Percentiles rank a stretch among this genome's conserved stretches.
Evolutionary conservation across 2,888 invertebrate genomes (phyloP).

Genomic region (Eristalis tenax): DNA sequence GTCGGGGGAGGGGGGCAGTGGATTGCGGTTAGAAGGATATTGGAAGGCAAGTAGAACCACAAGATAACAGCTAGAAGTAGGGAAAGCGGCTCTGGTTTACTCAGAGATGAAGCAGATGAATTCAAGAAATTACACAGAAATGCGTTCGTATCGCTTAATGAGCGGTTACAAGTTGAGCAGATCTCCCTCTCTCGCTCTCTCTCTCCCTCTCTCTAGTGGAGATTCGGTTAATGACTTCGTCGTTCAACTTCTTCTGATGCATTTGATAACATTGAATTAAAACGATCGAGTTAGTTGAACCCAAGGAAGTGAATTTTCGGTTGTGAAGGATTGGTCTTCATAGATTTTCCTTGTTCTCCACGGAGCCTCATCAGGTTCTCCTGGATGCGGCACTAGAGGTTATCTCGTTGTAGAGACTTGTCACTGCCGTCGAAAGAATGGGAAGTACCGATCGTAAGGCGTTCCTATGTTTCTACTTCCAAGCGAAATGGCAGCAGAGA

Average conservation of each 20-base stretch:
- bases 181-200: not conserved
- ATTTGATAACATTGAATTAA: not conserved
- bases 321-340: too few relatives aligned
- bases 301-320: not conserved
- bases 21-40: conserved; percentile 4
- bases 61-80: conserved; percentile 27
- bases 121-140: conserved; percentile 8
- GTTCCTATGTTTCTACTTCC: too few relatives aligned
- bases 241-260: not conserved
- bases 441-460: too few relatives aligned
- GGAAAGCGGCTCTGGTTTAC: conserved; percentile 6
- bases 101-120: conserved; percentile 2
- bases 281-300: not conserved
- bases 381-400: too few relatives aligned
- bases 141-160: conserved; percentile 24
- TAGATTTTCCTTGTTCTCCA: too few relatives aligned
- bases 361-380: too few relatives aligned
- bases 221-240: not conserved
- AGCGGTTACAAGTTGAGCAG: conserved; percentile 25
- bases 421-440: too few relatives aligned
- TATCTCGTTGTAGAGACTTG: too few relatives aligned
- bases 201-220: not conserved
- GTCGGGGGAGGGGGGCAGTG: not conserved
- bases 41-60: conserved; percentile 21
- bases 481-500: too few relatives aligned